Percentiles rank a stretch among this genome's conserved stretches.
Evolutionary conservation across 2,113 vertebrate species (phyloP).

Genomic region (Sinocyclocheilus grahami): DNA sequence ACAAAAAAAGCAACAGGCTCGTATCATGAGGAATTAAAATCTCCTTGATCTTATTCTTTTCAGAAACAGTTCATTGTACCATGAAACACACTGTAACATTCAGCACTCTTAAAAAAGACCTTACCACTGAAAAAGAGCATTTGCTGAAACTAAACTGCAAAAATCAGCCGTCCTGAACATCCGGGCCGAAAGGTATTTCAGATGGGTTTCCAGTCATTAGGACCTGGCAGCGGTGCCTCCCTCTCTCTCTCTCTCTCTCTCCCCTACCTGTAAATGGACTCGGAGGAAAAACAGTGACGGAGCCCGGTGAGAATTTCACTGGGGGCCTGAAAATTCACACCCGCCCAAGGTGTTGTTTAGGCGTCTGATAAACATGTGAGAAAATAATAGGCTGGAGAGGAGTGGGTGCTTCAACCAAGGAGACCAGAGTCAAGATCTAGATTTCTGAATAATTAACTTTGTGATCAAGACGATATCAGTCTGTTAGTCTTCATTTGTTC

Average conservation of each 20-base stretch:
- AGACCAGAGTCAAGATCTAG: constrained; percentile 60
- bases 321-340: constrained; percentile 83
- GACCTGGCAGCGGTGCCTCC: constrained; percentile 66
- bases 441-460: constrained; percentile 62
- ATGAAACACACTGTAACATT: not conserved
- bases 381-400: constrained; percentile 73
- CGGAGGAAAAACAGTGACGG: constrained; percentile 73
- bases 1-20: not conserved
- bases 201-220: constrained; percentile 69
- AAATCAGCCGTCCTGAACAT: not conserved
- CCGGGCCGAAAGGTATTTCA: constrained; percentile 77
- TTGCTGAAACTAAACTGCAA: not conserved
- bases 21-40: not conserved
- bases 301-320: constrained; percentile 78
- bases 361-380: constrained; percentile 81
- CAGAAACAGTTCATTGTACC: not conserved
- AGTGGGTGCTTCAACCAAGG: constrained; percentile 66
- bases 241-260: no score
- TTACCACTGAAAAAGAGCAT: not conserved
- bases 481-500: constrained; percentile 64
- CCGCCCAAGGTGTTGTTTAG: constrained; percentile 81
- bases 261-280: constrained; percentile 76
- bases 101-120: not conserved
- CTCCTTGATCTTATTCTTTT: not conserved
- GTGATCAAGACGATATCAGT: constrained; percentile 65